Conservation (phyloP, 2,888 invertebrate species). For the Dicycla oo region DNA sequence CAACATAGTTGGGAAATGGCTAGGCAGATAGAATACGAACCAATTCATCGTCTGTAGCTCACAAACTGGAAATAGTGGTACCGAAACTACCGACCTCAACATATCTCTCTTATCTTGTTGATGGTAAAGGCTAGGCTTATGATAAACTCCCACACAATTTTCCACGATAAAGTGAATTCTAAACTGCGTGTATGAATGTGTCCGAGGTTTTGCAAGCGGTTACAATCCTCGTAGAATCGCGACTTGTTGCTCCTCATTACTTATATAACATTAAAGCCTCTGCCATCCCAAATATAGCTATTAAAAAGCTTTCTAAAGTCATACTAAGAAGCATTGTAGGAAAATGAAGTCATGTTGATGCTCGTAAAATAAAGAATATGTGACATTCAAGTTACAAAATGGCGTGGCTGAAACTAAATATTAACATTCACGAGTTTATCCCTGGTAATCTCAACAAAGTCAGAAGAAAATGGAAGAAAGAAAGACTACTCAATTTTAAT, state of each 20-base stretch:
- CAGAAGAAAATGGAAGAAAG: slow-evolving; percentile 41
- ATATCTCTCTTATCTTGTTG: no score
- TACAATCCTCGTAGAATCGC: slow-evolving; percentile 24
- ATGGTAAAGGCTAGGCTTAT: neutral
- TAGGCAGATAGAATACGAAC: no score
- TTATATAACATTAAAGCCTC: slow-evolving; percentile 30
- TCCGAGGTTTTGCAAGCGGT: slow-evolving; percentile 14
- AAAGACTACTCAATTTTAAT: slow-evolving; percentile 70
- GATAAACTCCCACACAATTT: neutral
- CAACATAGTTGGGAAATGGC: no score
- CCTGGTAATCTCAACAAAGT: slow-evolving; percentile 42
- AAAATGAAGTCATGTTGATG: neutral
- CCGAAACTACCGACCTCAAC: no score
- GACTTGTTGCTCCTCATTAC: slow-evolving; percentile 60
- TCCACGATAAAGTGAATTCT: slow-evolving; percentile 25
- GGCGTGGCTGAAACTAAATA: slow-evolving; percentile 2
- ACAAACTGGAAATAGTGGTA: neutral
- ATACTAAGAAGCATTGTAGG: neutral
- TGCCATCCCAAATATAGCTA: slow-evolving; percentile 14
- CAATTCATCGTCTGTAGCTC: no score
- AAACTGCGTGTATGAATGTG: slow-evolving; percentile 9
- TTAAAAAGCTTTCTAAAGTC: slow-evolving; percentile 36
- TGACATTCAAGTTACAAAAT: neutral
- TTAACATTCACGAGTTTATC: slow-evolving; percentile 36
- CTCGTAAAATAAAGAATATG: neutral